Evolutionary conservation across 2,113 vertebrate genomes (phyloP), one percentile per base, ranked within the genome.

Genomic region (Oryzias woworae): DNA sequence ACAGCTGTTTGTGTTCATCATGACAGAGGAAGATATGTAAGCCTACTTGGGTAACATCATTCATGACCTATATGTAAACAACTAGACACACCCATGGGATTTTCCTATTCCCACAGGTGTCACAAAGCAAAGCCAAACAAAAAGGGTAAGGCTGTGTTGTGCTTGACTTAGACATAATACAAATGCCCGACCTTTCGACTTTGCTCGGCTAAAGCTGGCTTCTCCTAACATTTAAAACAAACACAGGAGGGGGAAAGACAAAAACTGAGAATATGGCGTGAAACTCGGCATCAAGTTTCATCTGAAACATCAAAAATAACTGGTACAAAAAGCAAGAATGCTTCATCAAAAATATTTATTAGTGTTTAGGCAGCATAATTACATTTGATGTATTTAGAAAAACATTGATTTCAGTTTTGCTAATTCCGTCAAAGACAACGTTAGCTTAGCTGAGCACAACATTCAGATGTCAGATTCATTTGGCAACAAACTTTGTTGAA

Each of bases 271-370:
- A 44, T 52, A 24, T 10, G 8, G 45, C n/a, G 10, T 23, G 14
- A 60, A 57, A 63, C 24, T 43, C 63, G 16, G 15, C 31, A n/a
- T 7, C 44, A n/a, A 28, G 62, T 44, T 48, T 58, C 0, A 17
- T 36, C 3, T 3, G 2, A 2, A 22, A 48, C n/a, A 46, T 31
- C 12, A 8, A 43, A 7, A 50, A 18, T 6, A 45, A 14, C 43
- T 3, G 6, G 13, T 4, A 2, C 64, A 4, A 62, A 44, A 72
- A 63, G 68, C 2, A 18, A 42, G 70, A 69, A 75, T 6, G 16
- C 45, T 36, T 65, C 10, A 55, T 14, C 49, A 52, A 43, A 78
- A 13, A 47, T 13, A 18, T 88, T 87, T 88, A 88, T 86, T 88
- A 82, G 83, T 75, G 68, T 85, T 47, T 72, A 57, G 43, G 46